Evolutionary conservation across 2,888 invertebrate species (phyloP).

Genomic region (Patella pellucida): DNA sequence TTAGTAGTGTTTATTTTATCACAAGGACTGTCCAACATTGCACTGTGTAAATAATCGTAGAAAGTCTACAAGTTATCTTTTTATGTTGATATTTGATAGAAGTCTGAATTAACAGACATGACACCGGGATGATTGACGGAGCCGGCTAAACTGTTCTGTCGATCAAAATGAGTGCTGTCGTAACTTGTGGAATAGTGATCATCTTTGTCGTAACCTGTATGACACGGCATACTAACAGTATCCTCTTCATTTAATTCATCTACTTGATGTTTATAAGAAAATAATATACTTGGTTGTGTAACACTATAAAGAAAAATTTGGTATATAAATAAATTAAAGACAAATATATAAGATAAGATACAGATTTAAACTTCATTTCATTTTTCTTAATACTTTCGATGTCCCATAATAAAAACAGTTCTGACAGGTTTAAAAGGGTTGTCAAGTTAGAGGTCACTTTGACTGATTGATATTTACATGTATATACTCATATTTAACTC

Average conservation of each 20-base stretch:
- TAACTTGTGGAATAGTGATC: slow-evolving; percentile 45
- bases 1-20: too few relatives aligned
- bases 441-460: too few relatives aligned
- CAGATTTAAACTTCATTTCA: too few relatives aligned
- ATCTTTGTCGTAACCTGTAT: slow-evolving; percentile 40
- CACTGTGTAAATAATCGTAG: too few relatives aligned
- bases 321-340: too few relatives aligned
- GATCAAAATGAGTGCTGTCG: slow-evolving; percentile 64
- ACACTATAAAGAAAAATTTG: slow-evolving; percentile 38
- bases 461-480: too few relatives aligned
- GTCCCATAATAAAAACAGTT: too few relatives aligned
- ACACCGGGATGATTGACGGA: slow-evolving; percentile 19
- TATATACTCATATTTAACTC: too few relatives aligned
- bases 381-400: too few relatives aligned
- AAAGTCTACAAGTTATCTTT: neutral
- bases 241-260: slow-evolving; percentile 82
- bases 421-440: too few relatives aligned
- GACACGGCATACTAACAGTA: slow-evolving; percentile 82
- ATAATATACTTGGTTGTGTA: slow-evolving; percentile 76
- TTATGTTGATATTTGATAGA: slow-evolving; percentile 37
- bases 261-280: slow-evolving; percentile 85
- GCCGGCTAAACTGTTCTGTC: slow-evolving; percentile 29
- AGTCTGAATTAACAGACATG: slow-evolving; percentile 27
- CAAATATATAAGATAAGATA: too few relatives aligned
- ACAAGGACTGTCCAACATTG: too few relatives aligned